Conservation (phyloP, 2,888 invertebrate genomes). For the Saturnia japonica region DNA sequence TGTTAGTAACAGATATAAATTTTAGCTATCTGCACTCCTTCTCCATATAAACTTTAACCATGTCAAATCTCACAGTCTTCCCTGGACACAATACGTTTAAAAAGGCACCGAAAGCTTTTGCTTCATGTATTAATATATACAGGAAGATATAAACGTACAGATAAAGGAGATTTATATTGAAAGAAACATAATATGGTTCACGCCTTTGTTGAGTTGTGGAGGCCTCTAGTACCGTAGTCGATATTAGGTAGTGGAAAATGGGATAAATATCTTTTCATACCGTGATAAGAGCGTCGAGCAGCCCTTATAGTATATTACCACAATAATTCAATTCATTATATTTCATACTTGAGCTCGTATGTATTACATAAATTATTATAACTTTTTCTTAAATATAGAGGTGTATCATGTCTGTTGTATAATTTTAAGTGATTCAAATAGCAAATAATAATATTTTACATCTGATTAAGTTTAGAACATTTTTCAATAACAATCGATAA, state of each 20-base stretch:
- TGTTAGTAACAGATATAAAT: no score
- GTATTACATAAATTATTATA: not conserved
- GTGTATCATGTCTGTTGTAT: no score
- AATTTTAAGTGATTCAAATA: no score
- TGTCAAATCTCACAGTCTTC: no score
- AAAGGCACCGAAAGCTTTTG: no score
- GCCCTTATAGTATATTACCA: not conserved
- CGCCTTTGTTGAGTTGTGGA: not conserved
- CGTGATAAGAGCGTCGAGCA: not conserved
- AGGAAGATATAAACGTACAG: not conserved
- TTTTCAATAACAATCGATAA: no score
- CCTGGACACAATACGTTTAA: no score
- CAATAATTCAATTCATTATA: not conserved
- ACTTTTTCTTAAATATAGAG: not conserved
- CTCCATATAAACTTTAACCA: no score
- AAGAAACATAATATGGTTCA: not conserved
- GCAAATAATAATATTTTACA: no score
- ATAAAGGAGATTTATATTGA: conserved; percentile 2
- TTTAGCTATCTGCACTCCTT: no score
- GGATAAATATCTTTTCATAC: not conserved
- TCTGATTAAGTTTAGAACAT: no score
- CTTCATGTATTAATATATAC: not conserved
- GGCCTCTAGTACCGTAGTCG: not conserved
- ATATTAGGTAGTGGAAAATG: conserved; percentile 6
- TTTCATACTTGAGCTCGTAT: not conserved